phyloP scores from a whole-genome alignment of 2,888 invertebrate genomes.

The Pediacus dermestoides region DNA sequence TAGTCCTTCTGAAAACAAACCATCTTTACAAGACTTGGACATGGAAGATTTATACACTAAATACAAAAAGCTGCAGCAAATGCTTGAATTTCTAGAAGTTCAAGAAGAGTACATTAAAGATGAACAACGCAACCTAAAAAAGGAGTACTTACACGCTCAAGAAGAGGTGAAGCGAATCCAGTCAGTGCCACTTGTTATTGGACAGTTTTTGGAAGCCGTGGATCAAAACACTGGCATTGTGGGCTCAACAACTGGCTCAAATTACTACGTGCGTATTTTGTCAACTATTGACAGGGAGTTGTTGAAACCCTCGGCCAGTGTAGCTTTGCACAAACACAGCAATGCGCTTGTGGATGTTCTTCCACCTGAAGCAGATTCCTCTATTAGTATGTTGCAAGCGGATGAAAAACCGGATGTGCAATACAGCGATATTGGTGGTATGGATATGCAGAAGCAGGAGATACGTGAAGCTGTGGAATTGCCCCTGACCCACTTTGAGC shows the following conservation, averaged over 20 bases:
- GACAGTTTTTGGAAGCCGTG: conserved; percentile 98
- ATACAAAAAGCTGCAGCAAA: conserved; percentile 95
- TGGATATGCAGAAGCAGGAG: conserved; percentile 99
- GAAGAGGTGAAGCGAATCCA: conserved; percentile 98
- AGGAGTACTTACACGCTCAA: conserved; percentile 98
- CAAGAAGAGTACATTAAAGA: conserved; percentile 99
- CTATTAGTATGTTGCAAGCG: conserved; percentile 94
- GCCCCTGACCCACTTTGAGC: conserved; percentile 95
- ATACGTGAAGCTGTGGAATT: conserved; percentile 98
- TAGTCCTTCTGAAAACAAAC: conserved; percentile 62
- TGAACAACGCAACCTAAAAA: conserved; percentile 97
- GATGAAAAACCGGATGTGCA: conserved; percentile 98
- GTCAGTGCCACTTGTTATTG: conserved; percentile 97
- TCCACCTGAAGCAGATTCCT: conserved; percentile 98
- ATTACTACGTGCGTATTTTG: conserved; percentile 97
- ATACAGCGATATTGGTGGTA: conserved; percentile 97
- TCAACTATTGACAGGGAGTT: conserved; percentile 98
- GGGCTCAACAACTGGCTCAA: conserved; percentile 97
- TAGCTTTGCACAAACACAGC: conserved; percentile 97
- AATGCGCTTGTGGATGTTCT: conserved; percentile 99
- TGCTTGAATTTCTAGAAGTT: conserved; percentile 95
- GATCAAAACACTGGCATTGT: conserved; percentile 99
- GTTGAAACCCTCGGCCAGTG: conserved; percentile 96
- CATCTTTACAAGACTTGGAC: conserved; percentile 77
- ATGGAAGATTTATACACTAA: conserved; percentile 93